A percentile compares a stretch with the other conserved stretches of the same genome.
Evolutionary conservation across 2,888 invertebrate genomes (phyloP).

Genomic region (Oligia latruncula): DNA sequence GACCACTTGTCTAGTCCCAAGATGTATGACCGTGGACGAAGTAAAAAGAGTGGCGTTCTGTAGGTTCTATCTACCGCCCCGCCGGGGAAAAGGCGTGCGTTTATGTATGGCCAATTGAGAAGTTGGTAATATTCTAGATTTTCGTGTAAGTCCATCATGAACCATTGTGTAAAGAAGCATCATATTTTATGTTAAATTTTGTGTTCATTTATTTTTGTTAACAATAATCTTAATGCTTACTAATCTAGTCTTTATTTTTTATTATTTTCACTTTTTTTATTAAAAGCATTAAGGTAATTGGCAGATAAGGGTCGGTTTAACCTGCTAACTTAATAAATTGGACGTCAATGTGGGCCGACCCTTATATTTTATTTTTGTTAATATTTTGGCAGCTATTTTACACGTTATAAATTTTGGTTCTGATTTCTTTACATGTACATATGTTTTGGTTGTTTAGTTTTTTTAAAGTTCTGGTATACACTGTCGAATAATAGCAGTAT

Average conservation of each 20-base stretch:
- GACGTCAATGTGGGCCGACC: slow-evolving; percentile 31
- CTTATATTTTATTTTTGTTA: slow-evolving; percentile 40
- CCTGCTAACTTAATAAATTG: slow-evolving; percentile 50
- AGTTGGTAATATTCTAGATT: too few species aligned
- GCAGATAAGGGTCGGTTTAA: slow-evolving; percentile 50
- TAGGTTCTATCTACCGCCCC: not conserved
- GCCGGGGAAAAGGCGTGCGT: not conserved
- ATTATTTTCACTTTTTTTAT: slow-evolving; percentile 52
- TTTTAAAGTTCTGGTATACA: slow-evolving; percentile 5
- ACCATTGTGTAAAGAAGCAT: slow-evolving; percentile 19
- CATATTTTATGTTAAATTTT: slow-evolving; percentile 40
- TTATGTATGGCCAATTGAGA: not conserved
- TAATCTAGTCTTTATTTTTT: slow-evolving; percentile 76
- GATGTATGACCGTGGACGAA: too few species aligned
- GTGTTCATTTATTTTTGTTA: slow-evolving; percentile 65
- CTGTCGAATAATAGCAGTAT: slow-evolving; percentile 29
- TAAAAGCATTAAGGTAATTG: slow-evolving; percentile 65
- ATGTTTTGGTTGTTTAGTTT: slow-evolving; percentile 29
- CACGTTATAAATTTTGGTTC: slow-evolving; percentile 8
- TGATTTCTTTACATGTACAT: slow-evolving; percentile 45
- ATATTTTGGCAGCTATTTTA: slow-evolving; percentile 47
- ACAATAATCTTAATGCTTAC: slow-evolving; percentile 72
- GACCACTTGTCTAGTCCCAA: too few species aligned
- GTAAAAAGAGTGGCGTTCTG: not conserved
- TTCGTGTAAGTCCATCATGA: not conserved